Evolutionary conservation across 1,140 invertebrate species (phyloP).

Genomic region (Ctenoplectra terminalis): DNA sequence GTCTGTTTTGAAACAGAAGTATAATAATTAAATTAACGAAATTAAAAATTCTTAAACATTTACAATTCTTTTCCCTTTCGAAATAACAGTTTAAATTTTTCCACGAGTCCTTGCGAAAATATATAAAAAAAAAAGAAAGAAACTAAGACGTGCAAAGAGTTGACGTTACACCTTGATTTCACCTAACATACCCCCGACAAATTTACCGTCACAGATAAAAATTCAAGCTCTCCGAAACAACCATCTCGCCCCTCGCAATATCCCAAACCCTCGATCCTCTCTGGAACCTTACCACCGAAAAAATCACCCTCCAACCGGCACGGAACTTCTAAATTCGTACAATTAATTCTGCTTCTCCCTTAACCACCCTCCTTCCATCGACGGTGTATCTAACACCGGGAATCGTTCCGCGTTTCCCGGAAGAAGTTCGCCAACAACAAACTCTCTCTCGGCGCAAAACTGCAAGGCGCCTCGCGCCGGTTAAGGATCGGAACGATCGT

Average conservation of each 20-base stretch:
- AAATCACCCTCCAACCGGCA: neutral
- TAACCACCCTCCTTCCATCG: neutral
- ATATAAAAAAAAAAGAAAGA: too few species aligned
- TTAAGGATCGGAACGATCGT: neutral
- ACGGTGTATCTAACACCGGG: neutral
- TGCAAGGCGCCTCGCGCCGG: neutral
- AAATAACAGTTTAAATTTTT: too few species aligned
- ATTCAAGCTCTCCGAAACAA: neutral
- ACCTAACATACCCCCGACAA: too few species aligned
- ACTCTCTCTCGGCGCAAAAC: neutral
- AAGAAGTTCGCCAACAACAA: constrained; percentile 10
- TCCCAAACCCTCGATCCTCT: neutral
- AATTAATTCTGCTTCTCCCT: neutral
- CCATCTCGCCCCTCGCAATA: neutral
- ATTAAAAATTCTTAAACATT: too few species aligned
- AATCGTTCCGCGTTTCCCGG: neutral
- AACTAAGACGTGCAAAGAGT: too few species aligned
- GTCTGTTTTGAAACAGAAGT: too few species aligned
- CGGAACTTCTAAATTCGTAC: constrained; percentile 11
- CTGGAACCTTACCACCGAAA: neutral
- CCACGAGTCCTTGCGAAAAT: too few species aligned
- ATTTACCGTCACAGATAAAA: neutral
- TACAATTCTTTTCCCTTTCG: too few species aligned
- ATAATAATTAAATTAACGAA: too few species aligned
- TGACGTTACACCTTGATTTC: too few species aligned